Conservation (phyloP, 2,797 vertebrate species). For the Pogonophryne albipinna region DNA sequence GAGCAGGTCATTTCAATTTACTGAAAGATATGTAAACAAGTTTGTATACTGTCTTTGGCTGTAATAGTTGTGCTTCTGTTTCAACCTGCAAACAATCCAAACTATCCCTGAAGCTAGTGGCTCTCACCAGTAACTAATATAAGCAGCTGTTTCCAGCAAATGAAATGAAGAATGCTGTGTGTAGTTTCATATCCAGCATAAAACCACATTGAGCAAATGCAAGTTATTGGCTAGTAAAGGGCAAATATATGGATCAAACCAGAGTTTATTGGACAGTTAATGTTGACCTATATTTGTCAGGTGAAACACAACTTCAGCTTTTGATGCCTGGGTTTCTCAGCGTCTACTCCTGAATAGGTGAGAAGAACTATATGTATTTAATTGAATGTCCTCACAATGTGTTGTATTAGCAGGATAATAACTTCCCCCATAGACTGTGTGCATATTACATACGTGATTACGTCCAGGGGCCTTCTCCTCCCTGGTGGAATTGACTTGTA, state of each 20-base stretch:
- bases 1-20: no score
- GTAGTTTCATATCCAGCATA: no score
- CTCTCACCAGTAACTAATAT: not conserved
- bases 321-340: not conserved
- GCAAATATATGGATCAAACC: not conserved
- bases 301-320: not conserved
- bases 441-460: conserved; percentile 20
- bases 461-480: conserved; percentile 18
- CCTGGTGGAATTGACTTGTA: conserved; percentile 34
- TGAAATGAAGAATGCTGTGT: no score
- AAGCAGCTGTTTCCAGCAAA: not conserved
- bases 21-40: no score
- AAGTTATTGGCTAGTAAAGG: not conserved
- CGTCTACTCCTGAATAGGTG: not conserved
- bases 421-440: conserved; percentile 4
- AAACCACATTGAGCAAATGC: not conserved
- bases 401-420: not conserved
- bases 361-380: not conserved
- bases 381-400: not conserved
- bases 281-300: not conserved
- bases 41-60: no score
- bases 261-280: not conserved
- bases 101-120: not conserved
- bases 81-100: not conserved
- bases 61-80: not conserved